These are phyloP conservation scores for Sylvia borin DNA, from an alignment of 2,797 vertebrate species.

Conservation along the genomic window DNA sequence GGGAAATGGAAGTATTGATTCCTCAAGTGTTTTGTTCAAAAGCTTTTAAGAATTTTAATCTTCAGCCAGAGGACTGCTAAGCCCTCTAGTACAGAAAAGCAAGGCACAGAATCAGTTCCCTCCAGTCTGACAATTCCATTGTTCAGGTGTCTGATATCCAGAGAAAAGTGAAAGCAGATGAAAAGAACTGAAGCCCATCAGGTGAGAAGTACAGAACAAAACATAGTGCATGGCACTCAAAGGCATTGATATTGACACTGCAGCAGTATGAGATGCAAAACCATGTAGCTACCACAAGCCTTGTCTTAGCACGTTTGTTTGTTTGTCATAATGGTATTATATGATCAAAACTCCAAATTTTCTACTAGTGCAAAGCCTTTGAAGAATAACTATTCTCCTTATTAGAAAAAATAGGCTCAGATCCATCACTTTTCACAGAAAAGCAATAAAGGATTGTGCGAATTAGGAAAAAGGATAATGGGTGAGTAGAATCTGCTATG, in stretches of 20 bases:
- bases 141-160: background rate
- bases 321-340: background rate
- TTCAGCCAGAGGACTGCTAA: background rate
- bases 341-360: background rate
- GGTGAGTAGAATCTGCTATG: background rate
- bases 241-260: background rate
- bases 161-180: background rate
- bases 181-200: background rate
- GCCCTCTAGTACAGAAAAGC: background rate
- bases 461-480: background rate
- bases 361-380: background rate
- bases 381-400: background rate
- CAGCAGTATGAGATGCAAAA: background rate
- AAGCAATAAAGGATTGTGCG: background rate
- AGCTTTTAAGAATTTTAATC: background rate
- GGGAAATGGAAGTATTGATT: background rate
- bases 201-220: background rate
- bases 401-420: background rate
- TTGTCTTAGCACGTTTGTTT: background rate
- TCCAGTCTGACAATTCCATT: background rate
- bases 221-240: background rate
- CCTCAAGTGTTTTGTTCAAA: background rate
- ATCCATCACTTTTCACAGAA: background rate
- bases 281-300: background rate
- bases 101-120: background rate